Percentiles rank a stretch among this genome's conserved stretches.
Conservation (phyloP, 2,888 invertebrate genomes). For the Troilus luridus region DNA sequence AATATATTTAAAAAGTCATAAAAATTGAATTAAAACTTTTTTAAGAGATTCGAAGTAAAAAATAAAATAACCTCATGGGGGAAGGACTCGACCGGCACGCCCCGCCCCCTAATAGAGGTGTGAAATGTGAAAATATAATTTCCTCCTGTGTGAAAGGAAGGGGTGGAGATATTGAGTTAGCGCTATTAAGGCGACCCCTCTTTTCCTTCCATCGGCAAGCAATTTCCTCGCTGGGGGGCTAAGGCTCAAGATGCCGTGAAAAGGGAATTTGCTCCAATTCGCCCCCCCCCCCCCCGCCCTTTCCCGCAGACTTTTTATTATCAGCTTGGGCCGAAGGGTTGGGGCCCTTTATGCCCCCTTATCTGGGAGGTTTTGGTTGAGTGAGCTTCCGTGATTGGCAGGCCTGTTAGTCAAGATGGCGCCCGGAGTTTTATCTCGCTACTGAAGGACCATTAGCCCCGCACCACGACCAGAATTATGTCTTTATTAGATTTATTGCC, state of each 20-base stretch:
- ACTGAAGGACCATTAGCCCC: slow-evolving; percentile 59
- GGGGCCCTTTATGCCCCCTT: slow-evolving; percentile 56
- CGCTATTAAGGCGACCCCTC: slow-evolving; percentile 55
- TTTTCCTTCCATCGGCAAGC: slow-evolving; percentile 63
- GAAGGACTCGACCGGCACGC: background rate
- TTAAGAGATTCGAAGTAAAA: background rate
- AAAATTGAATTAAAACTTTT: background rate
- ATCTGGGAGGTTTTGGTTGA: slow-evolving; percentile 59
- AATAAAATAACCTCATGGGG: background rate
- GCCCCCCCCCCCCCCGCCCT: slow-evolving; percentile 53
- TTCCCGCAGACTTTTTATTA: slow-evolving; percentile 57
- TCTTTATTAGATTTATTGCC: slow-evolving; percentile 62
- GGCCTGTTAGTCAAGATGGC: slow-evolving; percentile 60
- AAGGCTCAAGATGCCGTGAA: slow-evolving; percentile 63
- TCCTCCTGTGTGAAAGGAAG: slow-evolving; percentile 64
- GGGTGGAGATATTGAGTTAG: slow-evolving; percentile 56
- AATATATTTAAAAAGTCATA: background rate
- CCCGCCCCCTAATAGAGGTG: slow-evolving; percentile 30
- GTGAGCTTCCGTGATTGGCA: slow-evolving; percentile 60
- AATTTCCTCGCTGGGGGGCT: slow-evolving; percentile 63
- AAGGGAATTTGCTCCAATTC: slow-evolving; percentile 64
- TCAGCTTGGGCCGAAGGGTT: slow-evolving; percentile 44
- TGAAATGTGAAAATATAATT: slow-evolving; percentile 57
- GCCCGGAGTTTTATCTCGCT: slow-evolving; percentile 48
- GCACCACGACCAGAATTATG: slow-evolving; percentile 58